Conservation (phyloP, 2,888 invertebrate genomes). For the Heliconius hortense region DNA sequence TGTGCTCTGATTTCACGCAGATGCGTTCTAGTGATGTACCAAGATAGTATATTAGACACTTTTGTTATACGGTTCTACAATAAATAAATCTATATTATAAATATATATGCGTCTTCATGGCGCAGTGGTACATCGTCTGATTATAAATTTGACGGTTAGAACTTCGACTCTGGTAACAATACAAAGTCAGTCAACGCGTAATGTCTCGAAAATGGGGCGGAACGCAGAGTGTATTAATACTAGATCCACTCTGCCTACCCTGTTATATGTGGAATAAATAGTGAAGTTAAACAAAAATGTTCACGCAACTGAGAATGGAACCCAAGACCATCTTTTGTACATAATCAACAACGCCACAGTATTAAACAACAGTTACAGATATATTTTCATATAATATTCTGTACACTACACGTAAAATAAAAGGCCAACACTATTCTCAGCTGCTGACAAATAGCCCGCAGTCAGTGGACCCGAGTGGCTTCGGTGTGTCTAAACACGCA, state of each 20-base stretch:
- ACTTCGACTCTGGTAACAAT: too few relatives aligned
- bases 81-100: neutral
- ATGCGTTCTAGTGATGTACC: conserved; percentile 42
- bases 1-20: conserved; percentile 43
- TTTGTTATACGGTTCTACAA: neutral
- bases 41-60: neutral
- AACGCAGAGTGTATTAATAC: neutral
- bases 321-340: neutral
- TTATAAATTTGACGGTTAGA: neutral
- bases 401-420: conserved; percentile 16
- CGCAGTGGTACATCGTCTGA: neutral
- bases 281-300: neutral
- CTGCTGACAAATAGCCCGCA: conserved; percentile 70
- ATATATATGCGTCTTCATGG: neutral
- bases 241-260: neutral
- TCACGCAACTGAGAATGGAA: neutral
- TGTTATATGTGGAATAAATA: neutral
- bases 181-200: too few relatives aligned
- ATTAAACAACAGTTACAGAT: neutral
- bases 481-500: conserved; percentile 73
- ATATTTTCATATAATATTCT: neutral
- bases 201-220: neutral
- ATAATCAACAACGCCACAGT: neutral
- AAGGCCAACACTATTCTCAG: conserved; percentile 51
- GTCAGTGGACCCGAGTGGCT: conserved; percentile 56